A percentile compares a stretch with the other conserved stretches of the same genome.
Evolutionary conservation across 2,888 invertebrate species (phyloP).

Genomic region (Panorpa germanica): DNA sequence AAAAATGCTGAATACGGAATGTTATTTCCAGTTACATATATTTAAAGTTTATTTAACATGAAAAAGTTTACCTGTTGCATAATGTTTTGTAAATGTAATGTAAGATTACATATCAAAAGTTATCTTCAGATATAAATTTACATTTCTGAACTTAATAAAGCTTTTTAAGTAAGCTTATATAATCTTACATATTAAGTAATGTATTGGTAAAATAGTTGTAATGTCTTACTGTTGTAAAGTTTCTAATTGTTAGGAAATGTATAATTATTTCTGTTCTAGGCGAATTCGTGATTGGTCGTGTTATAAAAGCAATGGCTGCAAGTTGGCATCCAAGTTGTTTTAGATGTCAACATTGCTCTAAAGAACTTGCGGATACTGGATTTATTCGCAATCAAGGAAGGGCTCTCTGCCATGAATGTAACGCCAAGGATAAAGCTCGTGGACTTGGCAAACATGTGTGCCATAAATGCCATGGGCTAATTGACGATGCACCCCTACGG

Average conservation of each 20-base stretch:
- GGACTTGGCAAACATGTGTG: conserved; percentile 93
- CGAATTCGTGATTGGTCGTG: conserved; percentile 95
- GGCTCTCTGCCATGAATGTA: conserved; percentile 89
- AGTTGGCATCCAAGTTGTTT: conserved; percentile 99
- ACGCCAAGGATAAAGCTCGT: conserved; percentile 87
- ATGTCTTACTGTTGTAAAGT: not conserved
- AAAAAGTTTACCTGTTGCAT: too few species aligned
- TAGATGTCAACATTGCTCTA: conserved; percentile 82
- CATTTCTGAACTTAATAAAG: too few species aligned
- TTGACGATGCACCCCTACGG: conserved; percentile 77
- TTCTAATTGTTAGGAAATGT: not conserved
- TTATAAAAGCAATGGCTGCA: conserved; percentile 98
- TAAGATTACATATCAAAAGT: too few species aligned
- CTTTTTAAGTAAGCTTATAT: conserved; percentile 1
- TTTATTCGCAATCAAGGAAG: conserved; percentile 82
- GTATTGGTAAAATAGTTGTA: too few species aligned
- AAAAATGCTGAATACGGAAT: too few species aligned
- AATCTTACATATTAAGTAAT: too few species aligned
- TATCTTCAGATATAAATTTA: too few species aligned
- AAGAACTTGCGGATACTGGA: conserved; percentile 87
- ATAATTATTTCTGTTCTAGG: conserved; percentile 30
- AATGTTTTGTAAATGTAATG: too few species aligned
- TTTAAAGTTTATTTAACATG: too few species aligned
- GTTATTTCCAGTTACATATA: too few species aligned
- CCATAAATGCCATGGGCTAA: conserved; percentile 90